phyloP scores from a whole-genome alignment of 2,888 invertebrate genomes.

The Gari tellinella region DNA sequence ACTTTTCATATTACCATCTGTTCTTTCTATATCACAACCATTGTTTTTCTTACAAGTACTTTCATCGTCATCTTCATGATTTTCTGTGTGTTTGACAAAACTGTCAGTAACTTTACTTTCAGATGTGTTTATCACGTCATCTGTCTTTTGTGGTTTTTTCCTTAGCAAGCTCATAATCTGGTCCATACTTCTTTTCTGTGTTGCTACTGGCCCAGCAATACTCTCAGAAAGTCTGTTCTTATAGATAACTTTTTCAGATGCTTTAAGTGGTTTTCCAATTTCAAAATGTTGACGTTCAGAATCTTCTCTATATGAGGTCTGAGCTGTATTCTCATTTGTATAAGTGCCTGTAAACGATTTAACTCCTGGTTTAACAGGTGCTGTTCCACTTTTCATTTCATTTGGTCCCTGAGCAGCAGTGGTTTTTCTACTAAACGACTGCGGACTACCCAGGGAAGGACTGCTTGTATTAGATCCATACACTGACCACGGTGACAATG shows the following conservation, averaged over 20 bases:
- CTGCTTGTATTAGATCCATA: slow-evolving; percentile 49
- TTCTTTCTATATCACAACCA: not conserved
- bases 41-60: not conserved
- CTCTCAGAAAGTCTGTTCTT: not conserved
- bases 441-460: not conserved
- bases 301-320: too few relatives aligned
- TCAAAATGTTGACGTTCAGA: too few relatives aligned
- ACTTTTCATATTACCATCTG: too few relatives aligned
- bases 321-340: too few relatives aligned
- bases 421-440: too few relatives aligned
- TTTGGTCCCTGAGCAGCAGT: too few relatives aligned
- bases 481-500: slow-evolving; percentile 59
- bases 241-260: too few relatives aligned
- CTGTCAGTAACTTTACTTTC: not conserved
- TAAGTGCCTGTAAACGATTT: too few relatives aligned
- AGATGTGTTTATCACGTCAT: not conserved
- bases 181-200: slow-evolving; percentile 10
- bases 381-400: too few relatives aligned
- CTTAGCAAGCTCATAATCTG: slow-evolving; percentile 45
- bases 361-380: too few relatives aligned
- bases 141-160: slow-evolving; percentile 17
- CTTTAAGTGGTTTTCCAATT: too few relatives aligned
- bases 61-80: not conserved
- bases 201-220: not conserved
- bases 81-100: not conserved